Evolutionary conservation across 1,140 invertebrate species (phyloP).

Genomic region (Drosophila jambulina): DNA sequence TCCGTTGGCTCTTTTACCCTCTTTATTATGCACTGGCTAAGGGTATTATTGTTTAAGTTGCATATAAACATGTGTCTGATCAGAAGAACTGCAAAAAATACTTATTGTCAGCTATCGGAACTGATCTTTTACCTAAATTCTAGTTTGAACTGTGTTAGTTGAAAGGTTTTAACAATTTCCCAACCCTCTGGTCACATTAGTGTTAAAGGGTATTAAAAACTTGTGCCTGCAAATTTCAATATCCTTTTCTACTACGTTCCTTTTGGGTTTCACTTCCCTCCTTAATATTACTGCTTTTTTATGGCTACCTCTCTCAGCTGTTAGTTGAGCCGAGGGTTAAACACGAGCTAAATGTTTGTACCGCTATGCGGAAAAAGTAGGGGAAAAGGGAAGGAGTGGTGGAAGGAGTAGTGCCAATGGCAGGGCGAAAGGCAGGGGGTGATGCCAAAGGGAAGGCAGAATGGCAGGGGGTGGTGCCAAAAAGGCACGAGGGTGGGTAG

Average conservation of each 20-base stretch:
- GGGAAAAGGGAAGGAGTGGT: background rate
- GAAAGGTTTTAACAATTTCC: no score
- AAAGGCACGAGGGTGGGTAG: background rate
- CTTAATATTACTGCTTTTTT: constrained; percentile 32
- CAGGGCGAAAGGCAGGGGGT: constrained; percentile 1
- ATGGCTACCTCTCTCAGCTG: constrained; percentile 29
- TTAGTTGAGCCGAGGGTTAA: constrained; percentile 38
- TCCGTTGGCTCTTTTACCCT: background rate
- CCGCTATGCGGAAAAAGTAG: constrained; percentile 59
- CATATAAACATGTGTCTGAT: background rate
- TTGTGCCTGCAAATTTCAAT: background rate
- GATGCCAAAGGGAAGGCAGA: background rate
- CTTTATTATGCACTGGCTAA: background rate
- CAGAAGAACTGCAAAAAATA: background rate
- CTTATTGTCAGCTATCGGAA: background rate
- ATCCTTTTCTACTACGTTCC: constrained; percentile 12
- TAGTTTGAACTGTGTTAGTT: background rate
- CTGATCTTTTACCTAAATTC: background rate
- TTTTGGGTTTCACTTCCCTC: constrained; percentile 1
- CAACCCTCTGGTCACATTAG: background rate
- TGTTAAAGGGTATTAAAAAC: background rate
- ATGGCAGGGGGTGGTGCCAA: background rate
- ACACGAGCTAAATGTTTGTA: constrained; percentile 68
- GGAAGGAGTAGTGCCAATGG: background rate
- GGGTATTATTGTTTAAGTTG: background rate